Evolutionary conservation across 2,797 vertebrate genomes (phyloP).

Genomic region (Helarctos malayanus): DNA sequence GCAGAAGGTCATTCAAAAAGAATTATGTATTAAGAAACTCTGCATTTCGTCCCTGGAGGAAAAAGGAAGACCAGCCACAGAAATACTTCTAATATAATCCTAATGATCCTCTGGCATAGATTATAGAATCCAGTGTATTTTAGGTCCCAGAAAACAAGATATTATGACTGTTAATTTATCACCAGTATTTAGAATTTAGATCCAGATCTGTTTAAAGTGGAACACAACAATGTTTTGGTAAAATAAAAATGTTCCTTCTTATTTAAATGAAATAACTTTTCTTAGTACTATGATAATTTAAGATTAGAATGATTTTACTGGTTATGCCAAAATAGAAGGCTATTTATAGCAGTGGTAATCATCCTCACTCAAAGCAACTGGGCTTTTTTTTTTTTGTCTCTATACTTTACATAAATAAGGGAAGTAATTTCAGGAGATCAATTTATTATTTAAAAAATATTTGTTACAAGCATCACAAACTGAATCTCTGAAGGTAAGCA

Average conservation of each 20-base stretch:
- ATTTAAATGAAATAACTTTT: conserved; percentile 51
- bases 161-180: not conserved
- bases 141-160: not conserved
- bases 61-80: not conserved
- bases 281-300: not conserved
- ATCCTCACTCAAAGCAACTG: not conserved
- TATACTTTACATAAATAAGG: not conserved
- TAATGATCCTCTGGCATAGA: not conserved
- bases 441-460: conserved; percentile 25
- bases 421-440: conserved; percentile 25
- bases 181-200: conserved; percentile 49
- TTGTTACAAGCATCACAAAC: not conserved
- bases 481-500: not conserved
- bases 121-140: conserved; percentile 1
- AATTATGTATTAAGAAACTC: not conserved
- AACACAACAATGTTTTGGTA: not conserved
- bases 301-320: conserved; percentile 27
- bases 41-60: not conserved
- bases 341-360: conserved; percentile 33
- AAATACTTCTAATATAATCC: not conserved
- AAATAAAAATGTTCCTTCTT: conserved; percentile 48
- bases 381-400: not conserved
- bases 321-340: not conserved
- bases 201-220: conserved; percentile 7
- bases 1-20: not conserved